Percentiles rank a stretch among this genome's conserved stretches.
These are phyloP conservation scores for Caenorhabditis briggsae DNA, from an alignment of 1,140 invertebrate genomes.

Conservation along the genomic window DNA sequence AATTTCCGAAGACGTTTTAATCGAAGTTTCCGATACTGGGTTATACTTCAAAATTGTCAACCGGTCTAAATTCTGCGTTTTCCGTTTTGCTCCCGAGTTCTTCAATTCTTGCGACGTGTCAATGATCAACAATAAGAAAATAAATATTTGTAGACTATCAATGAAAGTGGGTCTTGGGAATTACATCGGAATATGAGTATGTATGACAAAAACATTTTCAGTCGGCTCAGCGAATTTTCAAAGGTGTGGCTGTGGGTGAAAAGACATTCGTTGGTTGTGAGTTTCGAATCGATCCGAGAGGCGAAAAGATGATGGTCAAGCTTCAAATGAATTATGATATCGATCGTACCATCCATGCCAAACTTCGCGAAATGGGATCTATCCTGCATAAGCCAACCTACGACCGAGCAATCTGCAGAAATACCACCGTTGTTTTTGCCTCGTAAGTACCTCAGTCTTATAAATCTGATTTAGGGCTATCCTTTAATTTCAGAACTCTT, in stretches of 20 bases:
- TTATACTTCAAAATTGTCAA: constrained; percentile 45
- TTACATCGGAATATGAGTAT: no score
- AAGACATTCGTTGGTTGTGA: constrained; percentile 35
- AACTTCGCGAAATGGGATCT: constrained; percentile 37
- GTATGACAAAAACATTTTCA: not conserved
- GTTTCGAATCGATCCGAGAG: constrained; percentile 35
- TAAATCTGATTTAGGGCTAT: not conserved
- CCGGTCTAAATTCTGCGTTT: constrained; percentile 24
- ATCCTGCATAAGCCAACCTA: constrained; percentile 30
- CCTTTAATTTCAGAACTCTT: not conserved
- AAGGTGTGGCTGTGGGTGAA: constrained; percentile 14
- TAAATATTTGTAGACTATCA: constrained; percentile 26
- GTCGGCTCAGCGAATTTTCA: constrained; percentile 37
- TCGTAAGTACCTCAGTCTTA: not conserved
- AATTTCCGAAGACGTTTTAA: constrained; percentile 41
- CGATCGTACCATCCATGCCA: constrained; percentile 14
- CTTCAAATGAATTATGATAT: constrained; percentile 47
- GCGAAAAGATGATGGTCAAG: constrained; percentile 25
- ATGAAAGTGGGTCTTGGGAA: not conserved
- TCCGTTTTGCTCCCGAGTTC: constrained; percentile 33
- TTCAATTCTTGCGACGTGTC: constrained; percentile 26
- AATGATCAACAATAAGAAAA: not conserved
- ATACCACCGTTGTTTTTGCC: constrained; percentile 21
- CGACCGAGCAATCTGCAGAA: not conserved
- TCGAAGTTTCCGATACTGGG: constrained; percentile 28